A percentile compares a stretch with the other conserved stretches of the same genome.
These are phyloP conservation scores for Cyrtorhinus lividipennis DNA, from an alignment of 1,140 invertebrate species.

Conservation along the genomic window DNA sequence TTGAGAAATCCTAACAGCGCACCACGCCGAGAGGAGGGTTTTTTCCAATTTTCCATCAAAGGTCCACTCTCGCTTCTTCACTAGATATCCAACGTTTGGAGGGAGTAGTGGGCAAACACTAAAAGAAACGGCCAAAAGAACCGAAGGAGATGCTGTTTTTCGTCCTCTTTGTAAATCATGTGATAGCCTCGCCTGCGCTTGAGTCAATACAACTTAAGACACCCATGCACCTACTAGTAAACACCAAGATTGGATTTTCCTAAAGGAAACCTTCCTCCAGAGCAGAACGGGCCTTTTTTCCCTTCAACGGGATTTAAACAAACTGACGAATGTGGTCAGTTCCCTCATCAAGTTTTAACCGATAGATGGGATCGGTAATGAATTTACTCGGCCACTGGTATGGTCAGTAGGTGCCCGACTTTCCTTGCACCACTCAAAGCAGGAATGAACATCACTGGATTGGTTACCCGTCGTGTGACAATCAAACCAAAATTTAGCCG, in stretches of 20 bases:
- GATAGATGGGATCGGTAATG: too few relatives aligned
- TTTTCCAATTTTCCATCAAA: slow-evolving; percentile 17
- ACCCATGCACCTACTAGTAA: slow-evolving; percentile 15
- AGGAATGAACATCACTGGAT: too few relatives aligned
- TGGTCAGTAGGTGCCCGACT: too few relatives aligned
- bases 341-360: neutral
- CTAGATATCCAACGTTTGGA: neutral
- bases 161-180: slow-evolving; percentile 14
- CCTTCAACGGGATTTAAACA: neutral
- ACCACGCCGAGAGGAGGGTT: neutral
- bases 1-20: too few relatives aligned
- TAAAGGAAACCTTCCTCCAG: neutral
- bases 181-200: slow-evolving; percentile 1
- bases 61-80: slow-evolving; percentile 11
- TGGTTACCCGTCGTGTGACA: too few relatives aligned
- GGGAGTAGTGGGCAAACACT: slow-evolving; percentile 10
- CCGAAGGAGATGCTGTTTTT: neutral
- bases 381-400: too few relatives aligned
- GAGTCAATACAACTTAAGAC: slow-evolving; percentile 13
- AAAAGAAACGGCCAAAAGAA: neutral
- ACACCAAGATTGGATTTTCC: slow-evolving; percentile 16
- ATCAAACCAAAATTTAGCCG: too few relatives aligned
- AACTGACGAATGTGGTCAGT: neutral
- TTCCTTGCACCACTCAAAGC: too few relatives aligned
- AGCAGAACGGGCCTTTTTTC: neutral